phyloP scores from a whole-genome alignment of 2,888 invertebrate genomes.

The Cheilosia grossa region DNA sequence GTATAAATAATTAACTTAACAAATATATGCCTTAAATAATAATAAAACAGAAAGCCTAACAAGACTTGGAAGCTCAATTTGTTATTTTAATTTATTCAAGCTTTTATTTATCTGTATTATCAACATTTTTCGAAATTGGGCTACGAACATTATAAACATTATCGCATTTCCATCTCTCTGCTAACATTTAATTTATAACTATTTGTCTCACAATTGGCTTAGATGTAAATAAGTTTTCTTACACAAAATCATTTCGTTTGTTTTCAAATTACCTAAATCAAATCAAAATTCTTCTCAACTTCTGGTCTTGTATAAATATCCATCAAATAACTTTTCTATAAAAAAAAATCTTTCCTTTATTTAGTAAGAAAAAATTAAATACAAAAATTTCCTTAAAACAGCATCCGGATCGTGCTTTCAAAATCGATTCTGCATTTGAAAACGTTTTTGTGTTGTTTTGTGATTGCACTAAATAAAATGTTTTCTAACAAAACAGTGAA shows the following conservation, averaged over 20 bases:
- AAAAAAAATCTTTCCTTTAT: constrained; percentile 30
- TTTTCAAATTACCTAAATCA: constrained; percentile 25
- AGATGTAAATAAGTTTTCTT: constrained; percentile 7
- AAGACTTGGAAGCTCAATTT: constrained; percentile 31
- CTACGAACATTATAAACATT: constrained; percentile 8
- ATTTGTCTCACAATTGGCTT: constrained; percentile 32
- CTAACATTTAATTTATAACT: constrained; percentile 11
- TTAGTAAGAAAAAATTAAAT: constrained; percentile 15
- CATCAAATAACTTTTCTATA: constrained; percentile 67
- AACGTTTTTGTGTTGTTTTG: constrained; percentile 64
- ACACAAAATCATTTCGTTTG: constrained; percentile 20
- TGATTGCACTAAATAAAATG: constrained; percentile 51
- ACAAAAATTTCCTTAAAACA: constrained; percentile 17
- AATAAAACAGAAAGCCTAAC: constrained; percentile 4
- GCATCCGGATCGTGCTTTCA: constrained; percentile 41
- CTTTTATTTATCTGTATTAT: neutral
- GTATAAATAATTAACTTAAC: neutral
- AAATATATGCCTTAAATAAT: neutral
- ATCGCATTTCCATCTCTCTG: constrained; percentile 30
- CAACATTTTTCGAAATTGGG: neutral
- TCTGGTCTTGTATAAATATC: constrained; percentile 77
- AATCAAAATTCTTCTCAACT: constrained; percentile 55
- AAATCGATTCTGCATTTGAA: constrained; percentile 52
- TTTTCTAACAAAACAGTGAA: constrained; percentile 30
- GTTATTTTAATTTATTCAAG: neutral